These are phyloP conservation scores for Alectoris magna DNA, from an alignment of 2,797 vertebrate genomes.

Conservation along the genomic window DNA sequence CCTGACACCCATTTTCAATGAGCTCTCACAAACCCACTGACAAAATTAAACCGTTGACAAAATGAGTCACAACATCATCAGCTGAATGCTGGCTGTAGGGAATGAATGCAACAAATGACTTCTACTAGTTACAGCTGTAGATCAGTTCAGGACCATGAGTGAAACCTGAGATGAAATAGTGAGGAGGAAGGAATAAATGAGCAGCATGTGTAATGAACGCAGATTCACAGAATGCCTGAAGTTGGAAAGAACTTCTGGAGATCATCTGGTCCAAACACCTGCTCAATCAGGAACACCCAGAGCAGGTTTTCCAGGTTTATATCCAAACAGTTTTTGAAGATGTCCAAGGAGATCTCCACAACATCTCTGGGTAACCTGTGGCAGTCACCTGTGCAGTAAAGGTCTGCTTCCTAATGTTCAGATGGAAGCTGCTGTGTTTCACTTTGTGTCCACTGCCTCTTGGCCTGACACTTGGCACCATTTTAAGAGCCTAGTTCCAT, in stretches of 20 bases:
- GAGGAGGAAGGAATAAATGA: neutral
- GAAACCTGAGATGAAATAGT: neutral
- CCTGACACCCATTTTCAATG: neutral
- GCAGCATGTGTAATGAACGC: fast-evolving
- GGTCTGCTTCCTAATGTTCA: neutral
- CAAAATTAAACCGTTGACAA: neutral
- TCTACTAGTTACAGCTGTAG: neutral
- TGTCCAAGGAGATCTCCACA: neutral
- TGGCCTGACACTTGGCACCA: neutral
- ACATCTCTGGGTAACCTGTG: neutral
- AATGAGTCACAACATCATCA: neutral
- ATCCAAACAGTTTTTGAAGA: neutral
- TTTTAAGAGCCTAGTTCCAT: neutral
- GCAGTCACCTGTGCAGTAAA: neutral
- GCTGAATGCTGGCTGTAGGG: neutral
- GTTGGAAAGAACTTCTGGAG: neutral
- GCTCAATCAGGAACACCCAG: neutral
- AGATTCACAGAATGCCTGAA: neutral
- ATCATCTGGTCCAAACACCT: neutral
- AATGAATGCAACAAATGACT: neutral
- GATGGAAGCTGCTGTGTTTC: neutral
- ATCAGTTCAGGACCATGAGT: neutral
- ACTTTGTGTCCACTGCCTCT: neutral
- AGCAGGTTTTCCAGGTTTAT: neutral
- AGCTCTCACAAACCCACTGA: neutral